Evolutionary conservation across 1,140 invertebrate species (phyloP), one percentile per base, ranked within the genome.

Genomic region (Ephestia elutella): DNA sequence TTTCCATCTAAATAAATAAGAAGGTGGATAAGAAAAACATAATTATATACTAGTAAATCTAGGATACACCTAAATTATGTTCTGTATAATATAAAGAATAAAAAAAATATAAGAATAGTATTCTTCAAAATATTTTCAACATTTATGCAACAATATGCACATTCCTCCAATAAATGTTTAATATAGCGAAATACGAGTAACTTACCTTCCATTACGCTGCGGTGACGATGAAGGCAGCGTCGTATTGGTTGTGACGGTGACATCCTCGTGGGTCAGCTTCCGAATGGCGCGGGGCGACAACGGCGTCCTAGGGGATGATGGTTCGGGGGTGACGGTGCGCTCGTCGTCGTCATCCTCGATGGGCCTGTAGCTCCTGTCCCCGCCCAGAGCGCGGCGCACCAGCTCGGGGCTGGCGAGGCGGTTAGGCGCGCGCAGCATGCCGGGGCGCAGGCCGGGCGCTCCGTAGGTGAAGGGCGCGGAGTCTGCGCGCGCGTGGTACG

Each of bases 401-500:
- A 95, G 83, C 63, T 93, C 93, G 13, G 94, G 94, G 69, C 93
- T 94, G 62, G 93, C 92, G 18, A 95, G 90, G 65, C 92, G 92
- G 75, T 91, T 89, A 62, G 90, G 86, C 21, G 89, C 83, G 51
- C 89, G 90, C 68, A 92, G 87, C 90, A 91, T 91, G 66, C 91
- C 90, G 63, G 90, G 90, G 35, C 80, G 78, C 48, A 90, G 86
- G 57, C 90, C 87, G 32, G 91, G 90, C 18, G 90, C 90, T 21
- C 93, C 93, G 90, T 96, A 96, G 13, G 93, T 94, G 85, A 96
- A 96, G 17, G 95, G 95, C 62, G 93, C 91, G 65, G 93, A 94
- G 79, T 95, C 93, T 54, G 93, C 91, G 53, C 95, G 89, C 58
- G 95, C 94, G 91, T 96, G 95, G 81, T 96, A 96, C 21, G 95